Evolutionary conservation across 2,888 invertebrate genomes (phyloP).

Genomic region (Amblyjoppa fuscipennis): DNA sequence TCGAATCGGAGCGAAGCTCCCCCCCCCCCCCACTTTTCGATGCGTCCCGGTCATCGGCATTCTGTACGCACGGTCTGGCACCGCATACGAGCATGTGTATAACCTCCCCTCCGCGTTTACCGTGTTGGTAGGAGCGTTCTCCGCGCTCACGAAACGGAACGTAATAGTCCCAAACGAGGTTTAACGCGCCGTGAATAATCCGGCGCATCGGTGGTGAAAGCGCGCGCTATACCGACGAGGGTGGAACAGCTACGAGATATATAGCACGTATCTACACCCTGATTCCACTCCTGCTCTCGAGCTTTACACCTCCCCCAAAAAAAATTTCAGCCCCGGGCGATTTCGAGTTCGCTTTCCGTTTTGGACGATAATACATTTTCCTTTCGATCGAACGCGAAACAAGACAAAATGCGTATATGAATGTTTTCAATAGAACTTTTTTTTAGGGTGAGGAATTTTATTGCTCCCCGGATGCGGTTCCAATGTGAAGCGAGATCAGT

Average conservation of each 20-base stretch:
- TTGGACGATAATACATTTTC: not conserved
- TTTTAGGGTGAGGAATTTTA: too few species aligned
- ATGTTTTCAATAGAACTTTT: too few species aligned
- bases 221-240: slow-evolving; percentile 46
- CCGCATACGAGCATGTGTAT: slow-evolving; percentile 35
- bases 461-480: too few species aligned
- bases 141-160: slow-evolving; percentile 75
- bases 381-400: not conserved
- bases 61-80: slow-evolving; percentile 34
- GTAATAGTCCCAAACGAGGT: slow-evolving; percentile 82
- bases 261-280: slow-evolving; percentile 33
- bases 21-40: not conserved
- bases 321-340: not conserved
- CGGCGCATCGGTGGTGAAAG: slow-evolving; percentile 71
- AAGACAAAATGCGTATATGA: not conserved
- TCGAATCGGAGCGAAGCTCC: slow-evolving; percentile 22
- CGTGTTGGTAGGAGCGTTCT: slow-evolving; percentile 42
- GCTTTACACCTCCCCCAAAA: slow-evolving; percentile 16
- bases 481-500: too few species aligned
- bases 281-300: slow-evolving; percentile 22
- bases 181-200: slow-evolving; percentile 82
- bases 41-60: slow-evolving; percentile 35
- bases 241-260: slow-evolving; percentile 22
- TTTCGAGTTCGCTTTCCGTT: not conserved
- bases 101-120: not conserved